These are phyloP conservation scores for Ammospiza caudacuta DNA, from an alignment of 2,113 vertebrate species.

Conservation along the genomic window DNA sequence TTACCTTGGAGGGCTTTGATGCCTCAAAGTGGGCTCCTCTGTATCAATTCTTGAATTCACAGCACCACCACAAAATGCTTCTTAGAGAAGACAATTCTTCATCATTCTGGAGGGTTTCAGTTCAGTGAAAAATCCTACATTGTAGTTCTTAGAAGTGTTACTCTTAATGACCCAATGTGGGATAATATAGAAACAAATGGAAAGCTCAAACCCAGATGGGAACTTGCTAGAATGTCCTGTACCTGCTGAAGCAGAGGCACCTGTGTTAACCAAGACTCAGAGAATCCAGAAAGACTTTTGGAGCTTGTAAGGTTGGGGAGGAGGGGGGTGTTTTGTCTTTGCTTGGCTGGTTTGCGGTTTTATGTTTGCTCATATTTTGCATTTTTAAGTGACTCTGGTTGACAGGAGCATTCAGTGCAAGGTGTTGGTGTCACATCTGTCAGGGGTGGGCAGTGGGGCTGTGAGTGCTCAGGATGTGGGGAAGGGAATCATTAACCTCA, in stretches of 20 bases:
- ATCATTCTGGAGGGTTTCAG: not conserved
- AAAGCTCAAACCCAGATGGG: not conserved
- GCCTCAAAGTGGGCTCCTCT: not conserved
- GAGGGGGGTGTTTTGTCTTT: not conserved
- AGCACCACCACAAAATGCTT: not conserved
- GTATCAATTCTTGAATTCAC: not conserved
- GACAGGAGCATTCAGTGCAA: not conserved
- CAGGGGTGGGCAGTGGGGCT: not conserved
- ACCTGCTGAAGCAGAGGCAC: not conserved
- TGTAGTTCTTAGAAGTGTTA: not conserved
- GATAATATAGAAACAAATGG: not conserved
- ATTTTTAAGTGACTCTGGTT: not conserved
- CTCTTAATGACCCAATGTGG: not conserved
- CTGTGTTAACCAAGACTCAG: not conserved
- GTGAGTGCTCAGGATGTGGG: not conserved
- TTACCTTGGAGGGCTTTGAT: not conserved
- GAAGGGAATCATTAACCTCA: not conserved
- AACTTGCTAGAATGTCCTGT: not conserved
- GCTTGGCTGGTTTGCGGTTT: no score
- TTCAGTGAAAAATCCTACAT: not conserved
- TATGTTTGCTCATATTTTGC: not conserved
- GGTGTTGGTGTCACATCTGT: not conserved
- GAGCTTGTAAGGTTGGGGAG: not conserved
- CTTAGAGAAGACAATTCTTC: not conserved
- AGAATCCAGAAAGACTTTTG: not conserved